phyloP scores from a whole-genome alignment of 2,797 vertebrate genomes.

The Arctocebus calabarensis region DNA sequence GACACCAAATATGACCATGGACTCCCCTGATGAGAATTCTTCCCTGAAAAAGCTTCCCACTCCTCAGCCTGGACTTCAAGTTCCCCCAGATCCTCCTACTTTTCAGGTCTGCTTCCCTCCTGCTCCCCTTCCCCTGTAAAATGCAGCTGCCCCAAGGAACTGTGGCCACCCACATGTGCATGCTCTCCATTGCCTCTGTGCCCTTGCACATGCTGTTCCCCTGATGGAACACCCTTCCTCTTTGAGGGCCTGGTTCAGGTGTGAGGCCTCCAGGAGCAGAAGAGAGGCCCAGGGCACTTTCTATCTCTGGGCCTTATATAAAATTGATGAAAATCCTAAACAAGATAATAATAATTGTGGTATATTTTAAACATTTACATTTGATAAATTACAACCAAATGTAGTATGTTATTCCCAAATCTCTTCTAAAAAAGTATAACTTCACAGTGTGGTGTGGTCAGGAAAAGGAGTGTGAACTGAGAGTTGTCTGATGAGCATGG shows the following conservation, averaged over 20 bases:
- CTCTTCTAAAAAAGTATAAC: neutral
- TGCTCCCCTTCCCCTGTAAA: fast-evolving
- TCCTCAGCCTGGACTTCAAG: neutral
- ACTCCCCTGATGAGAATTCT: neutral
- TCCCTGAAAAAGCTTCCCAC: neutral
- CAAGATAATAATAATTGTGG: neutral
- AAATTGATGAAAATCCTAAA: constrained; percentile 14
- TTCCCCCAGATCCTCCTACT: neutral
- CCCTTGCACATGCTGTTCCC: neutral
- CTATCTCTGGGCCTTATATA: neutral
- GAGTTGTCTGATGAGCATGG: neutral
- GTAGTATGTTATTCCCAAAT: neutral
- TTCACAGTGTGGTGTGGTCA: neutral
- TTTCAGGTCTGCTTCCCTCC: neutral
- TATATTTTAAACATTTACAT: neutral
- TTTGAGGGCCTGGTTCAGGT: neutral
- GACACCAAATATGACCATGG: neutral
- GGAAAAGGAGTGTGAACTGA: neutral
- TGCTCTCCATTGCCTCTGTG: neutral
- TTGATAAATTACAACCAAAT: neutral
- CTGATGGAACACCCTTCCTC: neutral
- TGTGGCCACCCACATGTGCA: fast-evolving
- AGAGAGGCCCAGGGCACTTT: neutral
- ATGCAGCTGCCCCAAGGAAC: neutral
- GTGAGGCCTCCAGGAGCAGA: neutral